Conservation (phyloP, 2,797 vertebrate genomes). For the Myotis pilosus region DNA sequence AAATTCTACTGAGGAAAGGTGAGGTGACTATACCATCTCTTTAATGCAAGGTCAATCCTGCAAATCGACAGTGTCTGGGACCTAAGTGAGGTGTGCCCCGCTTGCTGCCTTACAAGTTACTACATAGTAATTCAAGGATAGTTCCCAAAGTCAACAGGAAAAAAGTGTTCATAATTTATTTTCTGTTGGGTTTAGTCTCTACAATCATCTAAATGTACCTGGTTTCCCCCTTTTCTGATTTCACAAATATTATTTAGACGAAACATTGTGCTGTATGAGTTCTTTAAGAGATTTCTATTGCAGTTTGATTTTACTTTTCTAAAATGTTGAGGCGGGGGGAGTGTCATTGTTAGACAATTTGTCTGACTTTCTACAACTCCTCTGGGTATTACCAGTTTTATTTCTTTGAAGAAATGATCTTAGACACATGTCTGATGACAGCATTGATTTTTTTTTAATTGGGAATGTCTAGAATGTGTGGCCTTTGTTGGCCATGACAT, state of each 20-base stretch:
- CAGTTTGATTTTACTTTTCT: background rate
- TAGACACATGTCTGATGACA: background rate
- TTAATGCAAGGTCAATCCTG: background rate
- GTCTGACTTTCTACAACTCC: background rate
- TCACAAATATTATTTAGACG: background rate
- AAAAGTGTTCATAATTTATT: background rate
- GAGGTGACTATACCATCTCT: background rate
- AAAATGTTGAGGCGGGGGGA: background rate
- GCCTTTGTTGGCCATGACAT: background rate
- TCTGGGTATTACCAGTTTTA: background rate
- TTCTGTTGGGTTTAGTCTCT: background rate
- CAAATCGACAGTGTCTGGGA: background rate
- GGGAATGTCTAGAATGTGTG: background rate
- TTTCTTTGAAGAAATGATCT: background rate
- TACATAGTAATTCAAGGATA: background rate
- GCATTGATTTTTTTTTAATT: background rate
- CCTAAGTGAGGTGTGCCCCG: background rate
- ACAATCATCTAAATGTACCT: background rate
- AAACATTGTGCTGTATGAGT: background rate
- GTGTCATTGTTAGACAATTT: background rate
- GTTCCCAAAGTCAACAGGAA: background rate
- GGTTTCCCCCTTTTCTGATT: background rate
- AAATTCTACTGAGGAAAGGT: background rate
- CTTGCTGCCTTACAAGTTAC: background rate
- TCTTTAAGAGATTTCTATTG: background rate